A percentile compares a stretch with the other conserved stretches of the same genome.
phyloP scores from a whole-genome alignment of 2,888 invertebrate genomes.

The Argyra leucocephala region DNA sequence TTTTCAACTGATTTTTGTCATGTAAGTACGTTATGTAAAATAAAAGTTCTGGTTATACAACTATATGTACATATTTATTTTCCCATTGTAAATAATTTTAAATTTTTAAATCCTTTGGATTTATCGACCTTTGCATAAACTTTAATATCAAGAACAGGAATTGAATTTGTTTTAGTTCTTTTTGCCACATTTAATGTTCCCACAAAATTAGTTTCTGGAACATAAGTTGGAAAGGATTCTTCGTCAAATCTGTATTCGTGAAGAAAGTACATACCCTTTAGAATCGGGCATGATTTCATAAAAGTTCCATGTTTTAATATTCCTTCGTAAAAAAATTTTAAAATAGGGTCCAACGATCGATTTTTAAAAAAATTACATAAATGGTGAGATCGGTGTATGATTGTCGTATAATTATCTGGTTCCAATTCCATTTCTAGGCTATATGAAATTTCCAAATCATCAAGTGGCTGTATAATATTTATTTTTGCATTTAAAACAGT shows the following conservation, averaged over 20 bases:
- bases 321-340: not conserved
- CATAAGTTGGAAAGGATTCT: not conserved
- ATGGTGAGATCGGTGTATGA: not conserved
- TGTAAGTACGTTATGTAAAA: too few species aligned
- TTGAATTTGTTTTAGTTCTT: not conserved
- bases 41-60: too few species aligned
- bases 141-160: not conserved
- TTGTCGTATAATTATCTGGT: not conserved
- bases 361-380: not conserved
- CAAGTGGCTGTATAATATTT: not conserved
- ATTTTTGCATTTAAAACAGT: not conserved
- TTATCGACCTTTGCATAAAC: not conserved
- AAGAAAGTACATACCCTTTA: not conserved
- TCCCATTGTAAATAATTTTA: not conserved
- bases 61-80: not conserved
- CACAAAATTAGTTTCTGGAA: not conserved
- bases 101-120: not conserved
- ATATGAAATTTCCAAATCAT: not conserved
- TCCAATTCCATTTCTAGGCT: not conserved
- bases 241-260: not conserved
- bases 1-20: too few species aligned
- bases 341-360: not conserved
- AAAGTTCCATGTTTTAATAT: not conserved
- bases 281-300: not conserved
- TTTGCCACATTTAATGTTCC: not conserved